Evolutionary conservation across 1,140 invertebrate genomes (phyloP), one percentile per base, ranked within the genome.

Genomic region (Papilio polytes): DNA sequence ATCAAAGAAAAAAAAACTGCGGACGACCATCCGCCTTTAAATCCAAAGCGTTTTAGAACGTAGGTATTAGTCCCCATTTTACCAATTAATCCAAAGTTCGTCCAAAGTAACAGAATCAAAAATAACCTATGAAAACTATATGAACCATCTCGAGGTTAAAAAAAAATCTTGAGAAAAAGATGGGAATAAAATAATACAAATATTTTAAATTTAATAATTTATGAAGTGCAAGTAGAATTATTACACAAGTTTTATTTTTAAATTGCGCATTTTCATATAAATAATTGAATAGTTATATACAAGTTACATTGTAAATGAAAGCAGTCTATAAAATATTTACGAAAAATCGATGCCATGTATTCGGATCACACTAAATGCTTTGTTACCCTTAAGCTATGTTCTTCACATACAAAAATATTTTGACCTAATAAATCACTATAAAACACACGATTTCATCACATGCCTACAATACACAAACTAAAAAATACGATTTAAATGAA

Each of bases 371-470:
- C 86, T 92, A 91, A 92, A 92, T 91, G 90, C 87, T 81, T 88
- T 87, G 84, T 89, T 88, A 89, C 87, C 83, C 86, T 89, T 93
- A 93, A 83, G 84, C 89, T 92, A 89, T 84, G 85, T 88, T 87
- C 86, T 88, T 90, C 87, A 93, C 87, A 93, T 94, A 94, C 87
- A 94, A 94, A 94, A 94, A 94, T 94, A 94, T 92, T 93, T 89
- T 86, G 86, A 87, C 87, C 89, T 90, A 92, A 87, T 86, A 87
- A 91, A 89, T 88, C 87, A 89, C 89, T 92, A 91, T 89, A 89
- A 89, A 90, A 91, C 89, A 91, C 88, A 88, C 89, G 82, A 82
- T 85, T 84, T 88, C 84, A 85, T 88, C 85, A 89, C 84, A 87
- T 85, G 84, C 79, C 83, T 73, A 70, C 73, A 84, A 80, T 80